Conservation (phyloP, 2,888 invertebrate genomes). For the Anticlea derivata region DNA sequence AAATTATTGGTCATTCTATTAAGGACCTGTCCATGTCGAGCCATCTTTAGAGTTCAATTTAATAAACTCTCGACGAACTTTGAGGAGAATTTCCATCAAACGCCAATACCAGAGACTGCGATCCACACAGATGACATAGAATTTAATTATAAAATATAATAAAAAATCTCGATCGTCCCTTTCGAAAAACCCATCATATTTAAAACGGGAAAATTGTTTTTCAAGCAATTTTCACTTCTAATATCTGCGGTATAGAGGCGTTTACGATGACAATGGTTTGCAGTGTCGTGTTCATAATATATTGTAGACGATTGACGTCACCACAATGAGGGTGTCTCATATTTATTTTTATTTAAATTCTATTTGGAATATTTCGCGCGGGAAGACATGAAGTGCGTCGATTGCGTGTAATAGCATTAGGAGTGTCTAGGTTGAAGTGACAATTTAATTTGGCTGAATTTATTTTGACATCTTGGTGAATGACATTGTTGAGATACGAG, state of each 20-base stretch:
- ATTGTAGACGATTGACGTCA: slow-evolving; percentile 77
- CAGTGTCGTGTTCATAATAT: slow-evolving; percentile 59
- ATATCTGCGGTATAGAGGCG: slow-evolving; percentile 42
- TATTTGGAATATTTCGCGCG: slow-evolving; percentile 65
- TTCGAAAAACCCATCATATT: slow-evolving; percentile 56
- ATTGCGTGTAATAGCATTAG: slow-evolving; percentile 55
- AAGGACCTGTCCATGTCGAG: slow-evolving; percentile 2
- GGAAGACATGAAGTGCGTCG: slow-evolving; percentile 68
- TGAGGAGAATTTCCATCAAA: slow-evolving; percentile 66
- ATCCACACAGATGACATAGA: slow-evolving; percentile 77
- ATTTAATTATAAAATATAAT: slow-evolving; percentile 83
- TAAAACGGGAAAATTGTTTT: slow-evolving; percentile 36
- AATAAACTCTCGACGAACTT: slow-evolving; percentile 60
- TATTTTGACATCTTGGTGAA: slow-evolving; percentile 27
- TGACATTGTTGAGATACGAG: slow-evolving; percentile 14
- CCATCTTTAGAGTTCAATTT: slow-evolving; percentile 45
- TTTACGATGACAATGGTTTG: slow-evolving; percentile 32
- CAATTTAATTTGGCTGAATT: slow-evolving; percentile 57
- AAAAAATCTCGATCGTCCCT: slow-evolving; percentile 77
- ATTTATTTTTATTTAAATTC: slow-evolving; percentile 71
- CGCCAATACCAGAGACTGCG: slow-evolving; percentile 77
- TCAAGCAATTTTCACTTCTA: slow-evolving; percentile 61
- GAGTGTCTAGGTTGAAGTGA: slow-evolving; percentile 54
- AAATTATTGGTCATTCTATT: slow-evolving; percentile 12
- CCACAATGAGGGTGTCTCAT: slow-evolving; percentile 74